Base-by-base conservation (phyloP, 2,888 invertebrate genomes). In the Caenorhabditis afra region DNA sequence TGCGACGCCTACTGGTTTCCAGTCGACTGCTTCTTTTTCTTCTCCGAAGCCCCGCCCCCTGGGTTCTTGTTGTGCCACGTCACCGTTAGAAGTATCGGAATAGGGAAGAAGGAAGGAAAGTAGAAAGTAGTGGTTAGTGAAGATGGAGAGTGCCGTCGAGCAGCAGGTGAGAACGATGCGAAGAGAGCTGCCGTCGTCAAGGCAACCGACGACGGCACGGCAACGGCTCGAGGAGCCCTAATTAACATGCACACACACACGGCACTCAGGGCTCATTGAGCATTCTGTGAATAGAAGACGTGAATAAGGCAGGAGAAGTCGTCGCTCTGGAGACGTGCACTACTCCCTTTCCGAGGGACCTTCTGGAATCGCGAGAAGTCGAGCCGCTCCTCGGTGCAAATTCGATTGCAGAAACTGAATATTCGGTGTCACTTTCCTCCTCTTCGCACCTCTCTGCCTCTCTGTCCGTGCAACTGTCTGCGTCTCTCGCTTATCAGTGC, bases 401-500 rank as follows among this genome's bases (percentile, higher is more conserved):
- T 8, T 45, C 59, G 59, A 68, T 68, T 61, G 14, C 22, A 20
- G 29, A 59, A 59, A 44, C 59, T 47, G 49, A 49, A 57, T 57
- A 57, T 41, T 57, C 66, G 57, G 53, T 61, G 53, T 73, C 65
- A 52, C 73, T 65, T 62, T 62, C 52, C 22, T 62, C 52, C 22
- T 12, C 47, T 52, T 23, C 55, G 29, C 29, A 29, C 29, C 29
- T 70, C 61, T 35, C 23, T 55, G 12, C 57, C 41, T 49, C 47
- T 41, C 45, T 62, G n/a, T 64, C 71, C 62, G 57, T 71, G 64
- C 62, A 41, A 74, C 52, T 58, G 50, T 55, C 74, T 45, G 58
- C 66, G 59, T 65, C 74, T 74, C 65, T 74, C 74, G 44, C 52
- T 52, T 65, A 59, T 59, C 65, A 65, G n/a, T 29, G 58, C 59